These are phyloP conservation scores for Crotalus horridus DNA, from an alignment of 2,113 vertebrate species.

Conservation along the genomic window DNA sequence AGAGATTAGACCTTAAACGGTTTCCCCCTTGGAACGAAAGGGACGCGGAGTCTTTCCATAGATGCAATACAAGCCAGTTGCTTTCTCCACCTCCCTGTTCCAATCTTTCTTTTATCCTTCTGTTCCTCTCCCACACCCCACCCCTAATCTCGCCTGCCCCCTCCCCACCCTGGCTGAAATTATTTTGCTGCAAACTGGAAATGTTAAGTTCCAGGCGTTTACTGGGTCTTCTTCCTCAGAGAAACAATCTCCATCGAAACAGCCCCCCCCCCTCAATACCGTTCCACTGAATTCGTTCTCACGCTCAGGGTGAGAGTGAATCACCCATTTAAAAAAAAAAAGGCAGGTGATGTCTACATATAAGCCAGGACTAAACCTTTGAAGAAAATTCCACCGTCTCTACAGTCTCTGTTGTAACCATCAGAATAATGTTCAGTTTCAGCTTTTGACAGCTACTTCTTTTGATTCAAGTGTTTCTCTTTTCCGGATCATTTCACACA, in stretches of 20 bases:
- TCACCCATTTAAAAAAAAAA: too few species aligned
- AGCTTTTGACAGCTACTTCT: too few species aligned
- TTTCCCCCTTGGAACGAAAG: neutral
- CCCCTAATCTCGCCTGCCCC: neutral
- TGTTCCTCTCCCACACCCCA: neutral
- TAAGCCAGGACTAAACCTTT: neutral
- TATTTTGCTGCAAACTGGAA: neutral
- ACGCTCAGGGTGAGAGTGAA: neutral
- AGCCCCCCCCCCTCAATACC: neutral
- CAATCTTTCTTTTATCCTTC: neutral
- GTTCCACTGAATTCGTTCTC: neutral
- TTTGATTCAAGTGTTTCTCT: neutral
- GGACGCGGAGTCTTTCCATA: neutral
- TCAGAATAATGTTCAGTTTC: neutral
- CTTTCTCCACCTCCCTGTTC: neutral
- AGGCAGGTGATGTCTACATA: neutral
- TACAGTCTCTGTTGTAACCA: neutral
- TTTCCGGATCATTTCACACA: neutral
- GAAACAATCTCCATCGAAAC: neutral
- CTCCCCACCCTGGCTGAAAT: neutral
- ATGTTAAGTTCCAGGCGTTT: neutral
- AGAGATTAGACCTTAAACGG: neutral
- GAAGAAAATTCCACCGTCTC: neutral
- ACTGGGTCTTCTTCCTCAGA: neutral
- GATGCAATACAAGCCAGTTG: neutral